Evolutionary conservation across 2,888 invertebrate species (phyloP), one percentile per base, ranked within the genome.

Genomic region (Blera fallax): DNA sequence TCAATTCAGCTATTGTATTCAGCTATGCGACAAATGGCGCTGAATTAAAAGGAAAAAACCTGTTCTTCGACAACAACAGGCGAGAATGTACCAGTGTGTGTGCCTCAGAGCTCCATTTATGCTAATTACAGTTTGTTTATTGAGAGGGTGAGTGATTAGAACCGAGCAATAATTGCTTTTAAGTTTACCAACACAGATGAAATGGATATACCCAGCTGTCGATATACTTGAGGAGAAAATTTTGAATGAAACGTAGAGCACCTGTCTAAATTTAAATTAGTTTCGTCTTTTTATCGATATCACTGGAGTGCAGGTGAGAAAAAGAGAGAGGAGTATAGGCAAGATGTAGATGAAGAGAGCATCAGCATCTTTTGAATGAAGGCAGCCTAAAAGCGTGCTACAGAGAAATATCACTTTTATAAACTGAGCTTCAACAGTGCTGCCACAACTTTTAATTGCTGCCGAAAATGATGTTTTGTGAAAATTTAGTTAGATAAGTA

Each of bases 11-110:
- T 18, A n/a, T 10, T 34, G 56, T 56, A 67, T 54, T 67, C 67
- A 67, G 67, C 52, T 16, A 27, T 27, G 18, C 8, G 50, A 4
- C 18, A 16, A 48, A n/a, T 65, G 34, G 21, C 37, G 67, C 54
- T 54, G 67, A 54, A 52, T 52, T 32, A 34, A 24, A 37, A 54
- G 52, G 52, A 67, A 67, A n/a, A 67, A 54, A 67, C 67, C 67
- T 40, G 67, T 67, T 67, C n/a, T 11, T 40, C 34, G 58, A 37
- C 58, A 45, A 27, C 29, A 27, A 24, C 32, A 48, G 29, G 11
- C 3, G 16, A n/a, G 1, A 8, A 0, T 21, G 32, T 3, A 18
- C n/a, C 1, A 14, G 10, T 14, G 37, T 52, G 27, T 29, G 10
- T 27, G 67, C 18, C 3, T 11, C 3, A 0, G 11, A 50, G 27